Conservation (phyloP, 2,113 vertebrate genomes). For the Hippoglossus stenolepis region DNA sequence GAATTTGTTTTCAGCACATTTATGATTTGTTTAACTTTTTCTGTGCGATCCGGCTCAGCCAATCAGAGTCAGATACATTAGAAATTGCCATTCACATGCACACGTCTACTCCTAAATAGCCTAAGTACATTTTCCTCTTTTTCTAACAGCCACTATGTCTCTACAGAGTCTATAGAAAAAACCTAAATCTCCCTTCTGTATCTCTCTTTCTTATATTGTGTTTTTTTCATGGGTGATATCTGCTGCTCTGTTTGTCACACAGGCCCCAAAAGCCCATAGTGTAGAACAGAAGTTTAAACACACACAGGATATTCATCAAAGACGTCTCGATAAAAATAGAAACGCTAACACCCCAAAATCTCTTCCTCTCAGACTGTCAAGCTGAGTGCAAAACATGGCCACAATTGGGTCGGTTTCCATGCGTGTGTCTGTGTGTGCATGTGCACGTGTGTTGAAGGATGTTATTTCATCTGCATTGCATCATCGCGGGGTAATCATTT, state of each 20-base stretch:
- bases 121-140: too few species aligned
- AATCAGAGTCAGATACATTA: too few species aligned
- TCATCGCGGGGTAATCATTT: constrained; percentile 80
- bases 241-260: constrained; percentile 39
- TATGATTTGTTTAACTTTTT: background rate
- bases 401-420: constrained; percentile 63
- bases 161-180: background rate
- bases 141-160: too few species aligned
- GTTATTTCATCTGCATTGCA: constrained; percentile 82
- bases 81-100: too few species aligned
- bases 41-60: too few species aligned
- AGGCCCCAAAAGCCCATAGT: constrained; percentile 18
- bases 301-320: constrained; percentile 65
- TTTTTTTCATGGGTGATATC: constrained; percentile 5
- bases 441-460: constrained; percentile 54
- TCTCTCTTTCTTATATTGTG: constrained; percentile 1
- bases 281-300: constrained; percentile 40
- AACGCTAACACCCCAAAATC: constrained; percentile 54
- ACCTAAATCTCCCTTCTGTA: background rate
- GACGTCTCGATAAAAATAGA: constrained; percentile 65
- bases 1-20: background rate
- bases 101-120: too few species aligned
- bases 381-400: constrained; percentile 59
- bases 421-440: constrained; percentile 27
- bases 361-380: constrained; percentile 64